Evolutionary conservation across 2,888 invertebrate genomes (phyloP), one percentile per base, ranked within the genome.

Genomic region (Aphelenchoides bicaudatus): DNA sequence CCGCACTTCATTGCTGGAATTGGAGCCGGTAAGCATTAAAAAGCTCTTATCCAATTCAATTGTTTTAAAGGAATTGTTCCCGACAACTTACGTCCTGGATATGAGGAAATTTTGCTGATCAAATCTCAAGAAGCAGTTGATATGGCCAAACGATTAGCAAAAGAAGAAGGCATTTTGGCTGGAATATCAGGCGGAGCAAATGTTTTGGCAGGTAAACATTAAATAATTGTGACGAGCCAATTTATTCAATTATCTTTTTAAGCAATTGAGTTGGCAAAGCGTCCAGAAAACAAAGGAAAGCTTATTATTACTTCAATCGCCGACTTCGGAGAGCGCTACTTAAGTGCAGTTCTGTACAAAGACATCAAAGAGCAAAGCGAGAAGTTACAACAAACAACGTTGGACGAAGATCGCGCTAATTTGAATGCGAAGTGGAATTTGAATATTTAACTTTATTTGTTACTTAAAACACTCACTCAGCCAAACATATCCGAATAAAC

Each of bases 251-350:
- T 28, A 25, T 56, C 6, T 29, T 52, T 29, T 16, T 21, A 3
- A n/a, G 25, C 13, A 39, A 50, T 67, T 25, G 53, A 73, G 61
- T 55, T 74, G 8, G 73, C 74, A 3, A 63, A 70, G 31, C 62
- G 72, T 8, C 71, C 74, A 6, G 74, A 74, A 53, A 70, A 74
- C 61, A 62, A 63, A 31, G 72, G 71, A n/a, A 74, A 74, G 57
- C 60, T 74, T 43, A 73, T 74, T 52, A 73, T 74, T 46, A 74
- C 74, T n/a, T 65, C 65, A 29, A 60, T 72, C 21, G 68, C 69
- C 37, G 70, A 69, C 47, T 74, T 69, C 39, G 74, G 74, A 49
- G 74, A 74, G 54, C 61, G 74, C 27, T 74, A 74, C 54, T 39
- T 74, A 72, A 8, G 43, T 6, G 23, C 43, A n/a, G 6, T 21